phyloP scores from a whole-genome alignment of 2,797 vertebrate species.

The Acipenser oxyrinchus region DNA sequence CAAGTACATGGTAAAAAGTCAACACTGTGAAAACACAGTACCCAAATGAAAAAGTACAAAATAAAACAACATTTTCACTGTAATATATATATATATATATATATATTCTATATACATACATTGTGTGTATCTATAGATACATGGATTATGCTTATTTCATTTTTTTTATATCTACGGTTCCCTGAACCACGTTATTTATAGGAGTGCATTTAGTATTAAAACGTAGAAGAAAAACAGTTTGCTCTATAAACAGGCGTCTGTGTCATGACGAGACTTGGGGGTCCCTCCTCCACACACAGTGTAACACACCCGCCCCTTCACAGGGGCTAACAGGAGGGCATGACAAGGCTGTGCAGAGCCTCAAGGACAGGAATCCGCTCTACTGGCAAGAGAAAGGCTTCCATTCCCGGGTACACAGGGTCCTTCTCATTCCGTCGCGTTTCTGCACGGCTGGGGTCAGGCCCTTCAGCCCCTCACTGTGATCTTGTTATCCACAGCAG shows the following conservation, averaged over 20 bases:
- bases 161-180: constrained; percentile 64
- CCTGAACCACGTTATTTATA: constrained; percentile 64
- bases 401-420: neutral
- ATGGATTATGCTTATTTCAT: constrained; percentile 32
- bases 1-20: constrained; percentile 60
- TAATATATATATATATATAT: constrained; percentile 60
- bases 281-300: constrained; percentile 14
- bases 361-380: constrained; percentile 20
- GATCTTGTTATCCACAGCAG: constrained; percentile 81
- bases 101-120: constrained; percentile 39
- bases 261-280: constrained; percentile 26
- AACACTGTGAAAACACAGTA: constrained; percentile 67
- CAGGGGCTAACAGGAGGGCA: constrained; percentile 26
- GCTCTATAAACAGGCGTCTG: neutral
- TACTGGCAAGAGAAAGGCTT: no score
- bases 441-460: neutral
- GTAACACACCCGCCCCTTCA: neutral
- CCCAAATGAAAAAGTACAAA: constrained; percentile 68
- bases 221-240: constrained; percentile 32
- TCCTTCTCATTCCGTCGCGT: constrained; percentile 17
- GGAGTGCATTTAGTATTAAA: constrained; percentile 65
- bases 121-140: constrained; percentile 26
- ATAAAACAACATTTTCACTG: constrained; percentile 74
- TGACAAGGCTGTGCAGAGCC: constrained; percentile 29
- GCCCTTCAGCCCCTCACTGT: constrained; percentile 76